Percentiles rank a stretch among this genome's conserved stretches.
phyloP scores from a whole-genome alignment of 2,888 invertebrate species.

The Caenorhabditis macrosperma region DNA sequence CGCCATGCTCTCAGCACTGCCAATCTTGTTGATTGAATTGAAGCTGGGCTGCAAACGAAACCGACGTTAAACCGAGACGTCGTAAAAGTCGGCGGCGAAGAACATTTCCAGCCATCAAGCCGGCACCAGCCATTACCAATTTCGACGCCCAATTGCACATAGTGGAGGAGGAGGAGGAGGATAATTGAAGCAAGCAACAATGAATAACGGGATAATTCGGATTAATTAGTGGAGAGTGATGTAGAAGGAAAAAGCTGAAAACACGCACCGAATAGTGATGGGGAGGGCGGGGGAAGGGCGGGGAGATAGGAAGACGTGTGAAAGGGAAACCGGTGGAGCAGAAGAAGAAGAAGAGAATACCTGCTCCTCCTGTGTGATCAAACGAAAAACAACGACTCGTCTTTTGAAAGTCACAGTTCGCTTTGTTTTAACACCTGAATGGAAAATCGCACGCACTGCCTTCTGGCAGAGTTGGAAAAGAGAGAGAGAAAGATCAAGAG shows the following conservation, averaged over 20 bases:
- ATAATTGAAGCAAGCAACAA: not conserved
- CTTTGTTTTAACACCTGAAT: not conserved
- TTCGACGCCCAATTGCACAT: conserved; percentile 21
- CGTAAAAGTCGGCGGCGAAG: not conserved
- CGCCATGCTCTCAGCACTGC: conserved; percentile 36
- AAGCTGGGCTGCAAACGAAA: conserved; percentile 28
- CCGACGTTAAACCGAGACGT: not conserved
- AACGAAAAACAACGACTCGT: not conserved
- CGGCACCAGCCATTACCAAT: conserved; percentile 2
- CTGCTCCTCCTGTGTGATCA: not conserved
- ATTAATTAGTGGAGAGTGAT: not conserved
- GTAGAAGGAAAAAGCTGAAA: conserved; percentile 3
- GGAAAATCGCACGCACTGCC: not conserved
- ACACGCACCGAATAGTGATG: not conserved
- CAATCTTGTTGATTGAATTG: conserved; percentile 40
- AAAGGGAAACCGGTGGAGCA: not conserved
- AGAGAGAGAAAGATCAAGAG: not conserved
- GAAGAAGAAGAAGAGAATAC: conserved; percentile 9
- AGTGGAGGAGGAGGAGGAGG: too few species aligned
- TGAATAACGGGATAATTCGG: not conserved
- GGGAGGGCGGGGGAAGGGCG: not conserved
- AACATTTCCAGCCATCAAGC: not conserved
- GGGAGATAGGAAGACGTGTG: conserved; percentile 3
- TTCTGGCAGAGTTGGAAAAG: not conserved
- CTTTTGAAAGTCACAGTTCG: not conserved